Evolutionary conservation across 2,888 invertebrate species (phyloP), one percentile per base, ranked within the genome.

Genomic region (Heteropelma amictum): DNA sequence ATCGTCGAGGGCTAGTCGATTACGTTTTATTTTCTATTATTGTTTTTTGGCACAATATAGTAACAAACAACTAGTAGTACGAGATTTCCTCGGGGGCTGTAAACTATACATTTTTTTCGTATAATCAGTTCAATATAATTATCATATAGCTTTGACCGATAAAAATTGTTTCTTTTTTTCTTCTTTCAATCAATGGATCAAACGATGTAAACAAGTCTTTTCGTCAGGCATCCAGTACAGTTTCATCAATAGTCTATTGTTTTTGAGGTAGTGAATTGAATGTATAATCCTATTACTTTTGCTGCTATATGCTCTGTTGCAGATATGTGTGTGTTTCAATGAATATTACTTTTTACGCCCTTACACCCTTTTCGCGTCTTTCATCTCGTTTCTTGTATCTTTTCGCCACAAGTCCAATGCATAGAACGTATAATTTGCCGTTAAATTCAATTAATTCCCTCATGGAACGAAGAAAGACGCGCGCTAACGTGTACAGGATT

Each of bases 211-310:
- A 74, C 71, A 68, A 61, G 61, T 75, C 70, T 42, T 42, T 56
- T 70, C 54, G 56, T 65, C 61, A 71, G 61, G 68, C 61, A 56
- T 74, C 38, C n/a, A 40, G 67, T 64, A 67, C 69, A 47, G 65
- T 33, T 58, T 75, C 69, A 70, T 65, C 74, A 70, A 71, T 75
- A 76, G 67, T 76, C 75, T 76, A 76, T 76, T 76, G 75, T 76
- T 63, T n/a, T 72, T 73, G 88, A 88, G 87, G 87, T 88, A 88
- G 88, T 84, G 86, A 82, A 82, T 85, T 85, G 80, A 84, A 83
- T 86, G 84, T 85, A 47, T 58, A 83, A 85, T 82, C 83, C 84
- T 86, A 86, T 86, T 84, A 84, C 81, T 68, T 85, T 76, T 86
- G 82, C 81, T 84, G 84, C 84, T 86, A 35, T 85, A 84, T 83